Evolutionary conservation across 2,113 vertebrate species (phyloP), one percentile per base, ranked within the genome.

Genomic region (Cyanistes caeruleus): DNA sequence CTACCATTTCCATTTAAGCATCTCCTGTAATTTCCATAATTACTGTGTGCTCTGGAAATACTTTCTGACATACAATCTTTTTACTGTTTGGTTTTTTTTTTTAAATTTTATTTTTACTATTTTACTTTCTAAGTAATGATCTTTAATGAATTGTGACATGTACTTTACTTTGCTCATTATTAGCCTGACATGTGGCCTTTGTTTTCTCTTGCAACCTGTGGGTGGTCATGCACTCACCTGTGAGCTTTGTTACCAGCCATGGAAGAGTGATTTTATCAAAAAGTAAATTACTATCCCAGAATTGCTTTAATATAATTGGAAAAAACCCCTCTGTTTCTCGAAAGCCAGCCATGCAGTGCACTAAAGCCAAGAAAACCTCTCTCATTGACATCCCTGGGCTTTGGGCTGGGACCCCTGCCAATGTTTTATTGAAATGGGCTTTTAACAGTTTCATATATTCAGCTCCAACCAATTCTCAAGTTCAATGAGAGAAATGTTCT

Each of bases 191-290:
- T 28, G 43, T 39, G 23, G 33, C 31, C 56, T 96, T 91, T 94
- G 31, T 95, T 97, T 97, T 60, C 48, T 55, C 10, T 87, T 21
- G 44, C 76, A 64, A 12, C 17, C 56, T 86, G 31, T 90, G 33
- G 27, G 63, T 88, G 88, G 33, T 31, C 84, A 68, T 55, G n/a
- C 87, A 43, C 21, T 96, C n/a, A 93, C 33, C 43, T 92, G 37
- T 49, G 90, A 63, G 67, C 62, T 92, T 95, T 91, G n/a, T 46
- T 43, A 70, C 24, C 6, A 23, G 64, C 64, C 46, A 55, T 79
- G 81, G 53, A 93, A 94, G 87, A 87, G 43, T 89, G 43, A n/a
- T 86, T 82, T 96, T 90, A 86, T 76, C 43, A n/a, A 91, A 92
- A 95, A 59, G 7, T 25, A 89, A 95, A 95, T 63, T 10, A 59